Conservation (phyloP, 2,113 vertebrate species). For the Sturnus vulgaris region DNA sequence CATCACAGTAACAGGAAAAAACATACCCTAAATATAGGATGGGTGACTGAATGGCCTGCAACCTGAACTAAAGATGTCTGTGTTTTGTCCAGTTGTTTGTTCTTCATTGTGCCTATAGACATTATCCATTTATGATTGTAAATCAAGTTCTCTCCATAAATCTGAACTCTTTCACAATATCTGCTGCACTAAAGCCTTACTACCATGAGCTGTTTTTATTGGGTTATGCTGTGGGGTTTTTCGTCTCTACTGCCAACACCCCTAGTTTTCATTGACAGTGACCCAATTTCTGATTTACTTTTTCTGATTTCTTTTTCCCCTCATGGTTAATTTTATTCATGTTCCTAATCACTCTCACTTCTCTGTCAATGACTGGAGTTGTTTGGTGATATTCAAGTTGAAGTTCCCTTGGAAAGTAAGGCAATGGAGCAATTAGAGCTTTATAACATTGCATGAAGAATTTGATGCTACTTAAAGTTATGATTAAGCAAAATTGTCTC, state of each 20-base stretch:
- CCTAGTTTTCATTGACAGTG: background rate
- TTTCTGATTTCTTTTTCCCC: background rate
- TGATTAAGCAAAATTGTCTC: background rate
- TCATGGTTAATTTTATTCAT: background rate
- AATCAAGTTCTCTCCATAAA: background rate
- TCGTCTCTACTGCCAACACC: background rate
- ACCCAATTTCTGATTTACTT: background rate
- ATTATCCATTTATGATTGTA: background rate
- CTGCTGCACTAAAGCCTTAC: background rate
- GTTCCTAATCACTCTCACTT: background rate
- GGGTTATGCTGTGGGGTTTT: background rate
- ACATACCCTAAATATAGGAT: background rate
- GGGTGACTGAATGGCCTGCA: background rate
- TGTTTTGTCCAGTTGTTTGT: fast-evolving
- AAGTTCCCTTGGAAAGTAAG: background rate
- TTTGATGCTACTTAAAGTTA: background rate
- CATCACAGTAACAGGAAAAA: background rate
- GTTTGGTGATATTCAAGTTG: background rate
- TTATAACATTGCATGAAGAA: background rate
- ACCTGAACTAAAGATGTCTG: background rate
- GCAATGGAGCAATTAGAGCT: background rate
- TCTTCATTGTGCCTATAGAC: background rate
- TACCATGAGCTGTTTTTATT: background rate
- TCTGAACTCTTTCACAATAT: background rate
- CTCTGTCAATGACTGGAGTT: background rate